Evolutionary conservation across 2,888 invertebrate species (phyloP), one percentile per base, ranked within the genome.

Genomic region (Laspeyria flexula): DNA sequence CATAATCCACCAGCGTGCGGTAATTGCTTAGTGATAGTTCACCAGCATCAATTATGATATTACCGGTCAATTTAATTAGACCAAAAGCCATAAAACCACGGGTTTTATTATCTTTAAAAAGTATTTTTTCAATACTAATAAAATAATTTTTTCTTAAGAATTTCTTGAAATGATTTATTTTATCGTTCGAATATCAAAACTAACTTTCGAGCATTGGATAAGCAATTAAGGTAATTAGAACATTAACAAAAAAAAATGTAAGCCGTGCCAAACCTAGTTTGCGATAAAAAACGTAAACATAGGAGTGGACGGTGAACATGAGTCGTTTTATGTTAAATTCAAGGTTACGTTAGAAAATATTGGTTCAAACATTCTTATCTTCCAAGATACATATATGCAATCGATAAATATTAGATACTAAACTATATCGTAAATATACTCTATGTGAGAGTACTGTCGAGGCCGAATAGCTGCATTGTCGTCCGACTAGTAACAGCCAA

Each of bases 251-350:
- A 30, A 30, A 30, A 29, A n/a, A 18, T 68, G 43, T 42, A 9
- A 29, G 25, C 38, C 49, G 48, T 64, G 65, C 59, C 72, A 54
- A 72, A 62, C 71, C 70, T 53, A 45, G 67, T 65, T 55, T 61
- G 52, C 55, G 75, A 75, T 75, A 79, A 79, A 77, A 79, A 74
- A 73, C 64, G 76, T 79, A 79, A 87, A 86, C 76, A 85, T 63
- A 81, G 88, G 86, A 77, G 86, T 78, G 83, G 79, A 75, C 71
- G 64, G 60, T 49, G 43, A 62, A 60, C 58, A 61, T 40, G 55
- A 64, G 43, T 65, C 60, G 58, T 65, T 68, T 73, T 67, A 73
- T 73, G 73, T 71, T 67, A 51, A 59, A 65, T 65, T 73, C 88
- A 90, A 89, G 90, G 89, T 83, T 83, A 76, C 55, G 60, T 43